Base-by-base conservation (phyloP, 30 jellyfish, hydroid and myxozoan genomes). In the Aurelia aurita complex sp. Pacific region DNA sequence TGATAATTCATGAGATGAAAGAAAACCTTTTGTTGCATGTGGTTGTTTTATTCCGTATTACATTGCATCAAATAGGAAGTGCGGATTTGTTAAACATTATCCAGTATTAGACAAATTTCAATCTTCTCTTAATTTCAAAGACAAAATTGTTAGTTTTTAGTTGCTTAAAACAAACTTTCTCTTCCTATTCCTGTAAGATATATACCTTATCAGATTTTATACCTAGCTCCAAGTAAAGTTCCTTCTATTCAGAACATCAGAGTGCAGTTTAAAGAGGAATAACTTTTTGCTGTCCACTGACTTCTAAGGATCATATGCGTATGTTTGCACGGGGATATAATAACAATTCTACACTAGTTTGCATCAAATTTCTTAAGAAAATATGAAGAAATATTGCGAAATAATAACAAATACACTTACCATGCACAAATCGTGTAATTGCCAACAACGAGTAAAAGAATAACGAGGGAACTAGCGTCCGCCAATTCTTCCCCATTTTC, bases 1-100 rank as follows among this genome's bases (percentile, higher is more conserved):
- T 42, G 46, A 78, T 78, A 29, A 65, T 60, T 78, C 42, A 78
- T 16, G 73, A 63, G 79, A 50, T 61, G 33, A 70, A 12, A 71
- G 79, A 60, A 35, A 46, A 36, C 46, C 82, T 46, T 71, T 84
- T 67, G 76, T 71, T 75, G 10, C 46, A 43, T 64, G 53, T 73
- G 82, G 82, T 84, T 73, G 93, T 53, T 84, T 75, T 55, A 68
- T 77, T 74, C 35, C 80, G 76, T 62, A 75, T 42, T 54, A 77
- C 69, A 57, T 64, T 84, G 81, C 79, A 46, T 35, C 13, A 52
- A 33, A 77, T 38, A 73, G 87, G 93, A 74, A 73, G 87, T 50
- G 80, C 74, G 82, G 93, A 74, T 84, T 71, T 84, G 76, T 51
- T 52, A 35, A 69, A 77, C 53, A 60, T 84, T 71, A 84, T 73